Evolutionary conservation across 1,140 invertebrate genomes (phyloP).

Genomic region (Pseudomyrmex flavicornis): DNA sequence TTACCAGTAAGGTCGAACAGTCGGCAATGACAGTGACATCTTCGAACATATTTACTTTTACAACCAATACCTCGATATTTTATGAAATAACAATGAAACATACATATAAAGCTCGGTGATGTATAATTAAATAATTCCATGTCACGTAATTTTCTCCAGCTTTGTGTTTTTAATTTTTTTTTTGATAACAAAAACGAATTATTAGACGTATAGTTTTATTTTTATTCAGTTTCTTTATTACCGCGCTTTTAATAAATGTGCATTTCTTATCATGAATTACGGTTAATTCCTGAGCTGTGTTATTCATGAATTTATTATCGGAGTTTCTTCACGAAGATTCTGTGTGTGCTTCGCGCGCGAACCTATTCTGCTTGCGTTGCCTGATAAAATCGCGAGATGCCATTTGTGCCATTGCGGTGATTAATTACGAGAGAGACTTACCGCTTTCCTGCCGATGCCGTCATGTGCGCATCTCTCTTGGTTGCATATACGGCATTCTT

Average conservation of each 20-base stretch:
- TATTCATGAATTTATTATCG: slow-evolving; percentile 32
- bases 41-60: background rate
- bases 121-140: background rate
- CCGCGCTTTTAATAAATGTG: slow-evolving; percentile 13
- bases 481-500: slow-evolving; percentile 2
- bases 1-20: background rate
- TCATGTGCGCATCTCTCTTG: background rate
- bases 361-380: slow-evolving; percentile 40
- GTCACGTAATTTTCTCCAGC: background rate
- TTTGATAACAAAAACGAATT: background rate
- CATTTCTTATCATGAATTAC: slow-evolving; percentile 20
- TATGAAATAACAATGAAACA: background rate
- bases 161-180: background rate
- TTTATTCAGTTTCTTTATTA: background rate
- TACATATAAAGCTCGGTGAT: too few relatives aligned
- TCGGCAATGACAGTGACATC: background rate
- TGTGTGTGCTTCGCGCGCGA: slow-evolving; percentile 3
- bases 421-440: slow-evolving; percentile 41
- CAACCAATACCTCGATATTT: background rate
- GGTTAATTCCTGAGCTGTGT: slow-evolving; percentile 17
- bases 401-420: slow-evolving; percentile 37
- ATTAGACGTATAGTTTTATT: too few relatives aligned
- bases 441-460: background rate
- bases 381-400: slow-evolving; percentile 51
- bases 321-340: slow-evolving; percentile 1